Evolutionary conservation across 2,888 invertebrate genomes (phyloP).

Genomic region (Epirrhoe tristata): DNA sequence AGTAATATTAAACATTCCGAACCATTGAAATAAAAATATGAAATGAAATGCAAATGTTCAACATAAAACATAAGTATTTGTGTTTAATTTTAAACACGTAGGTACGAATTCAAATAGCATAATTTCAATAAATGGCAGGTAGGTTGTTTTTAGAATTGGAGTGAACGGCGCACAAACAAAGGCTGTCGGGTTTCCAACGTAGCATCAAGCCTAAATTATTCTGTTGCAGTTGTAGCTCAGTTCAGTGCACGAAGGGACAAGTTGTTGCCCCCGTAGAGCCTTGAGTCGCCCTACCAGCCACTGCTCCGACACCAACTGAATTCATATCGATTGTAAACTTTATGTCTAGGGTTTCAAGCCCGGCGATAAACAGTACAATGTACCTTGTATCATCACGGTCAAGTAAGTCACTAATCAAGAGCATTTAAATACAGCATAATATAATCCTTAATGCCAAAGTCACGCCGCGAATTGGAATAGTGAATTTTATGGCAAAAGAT

Average conservation of each 20-base stretch:
- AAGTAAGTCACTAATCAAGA: constrained; percentile 37
- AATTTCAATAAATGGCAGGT: constrained; percentile 29
- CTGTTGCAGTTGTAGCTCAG: constrained; percentile 63
- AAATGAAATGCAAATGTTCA: background rate
- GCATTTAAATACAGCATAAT: constrained; percentile 29
- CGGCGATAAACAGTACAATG: constrained; percentile 34
- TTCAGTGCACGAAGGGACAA: constrained; percentile 73
- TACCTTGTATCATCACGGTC: constrained; percentile 41
- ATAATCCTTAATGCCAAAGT: constrained; percentile 32
- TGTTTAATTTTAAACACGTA: constrained; percentile 11
- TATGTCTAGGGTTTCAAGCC: constrained; percentile 36
- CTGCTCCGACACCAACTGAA: constrained; percentile 48
- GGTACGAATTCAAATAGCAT: constrained; percentile 13
- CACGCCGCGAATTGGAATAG: background rate
- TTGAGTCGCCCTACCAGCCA: constrained; percentile 60
- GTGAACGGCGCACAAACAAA: constrained; percentile 34
- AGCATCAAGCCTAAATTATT: constrained; percentile 59
- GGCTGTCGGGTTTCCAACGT: constrained; percentile 39
- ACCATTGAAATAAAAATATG: background rate
- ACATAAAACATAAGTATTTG: background rate
- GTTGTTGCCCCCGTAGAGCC: constrained; percentile 73
- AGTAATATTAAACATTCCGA: background rate
- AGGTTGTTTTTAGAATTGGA: constrained; percentile 19
- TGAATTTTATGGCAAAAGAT: background rate
- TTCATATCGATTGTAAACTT: constrained; percentile 40